phyloP scores from a whole-genome alignment of 2,888 invertebrate genomes.

The Torymus aiolomorphi region DNA sequence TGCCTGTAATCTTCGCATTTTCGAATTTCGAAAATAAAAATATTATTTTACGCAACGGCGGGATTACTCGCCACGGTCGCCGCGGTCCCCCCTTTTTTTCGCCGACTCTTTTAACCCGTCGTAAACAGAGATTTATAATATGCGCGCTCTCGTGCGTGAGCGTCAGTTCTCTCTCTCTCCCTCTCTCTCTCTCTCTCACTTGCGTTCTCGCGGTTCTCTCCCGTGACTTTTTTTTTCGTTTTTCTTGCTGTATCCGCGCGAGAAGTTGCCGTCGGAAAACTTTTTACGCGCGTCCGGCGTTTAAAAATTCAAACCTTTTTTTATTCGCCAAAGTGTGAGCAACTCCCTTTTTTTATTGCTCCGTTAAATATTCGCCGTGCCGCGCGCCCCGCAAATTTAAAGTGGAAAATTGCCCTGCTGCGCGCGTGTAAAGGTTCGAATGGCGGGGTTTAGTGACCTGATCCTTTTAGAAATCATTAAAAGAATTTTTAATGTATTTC shows the following conservation, averaged over 20 bases:
- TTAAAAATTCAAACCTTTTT: slow-evolving; percentile 38
- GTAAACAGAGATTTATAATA: slow-evolving; percentile 49
- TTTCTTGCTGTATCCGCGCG: not conserved
- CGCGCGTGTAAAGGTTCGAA: not conserved
- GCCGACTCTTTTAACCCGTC: slow-evolving; percentile 38
- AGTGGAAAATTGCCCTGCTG: slow-evolving; percentile 10
- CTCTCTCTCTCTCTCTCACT: no score
- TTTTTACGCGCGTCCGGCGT: slow-evolving; percentile 18
- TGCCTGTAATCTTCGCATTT: slow-evolving; percentile 32
- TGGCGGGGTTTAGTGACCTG: not conserved
- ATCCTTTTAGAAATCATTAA: no score
- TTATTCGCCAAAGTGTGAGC: not conserved
- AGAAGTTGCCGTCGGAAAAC: slow-evolving; percentile 22
- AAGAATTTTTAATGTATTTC: no score
- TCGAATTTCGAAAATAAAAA: slow-evolving; percentile 31
- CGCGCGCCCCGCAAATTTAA: not conserved
- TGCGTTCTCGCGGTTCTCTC: not conserved
- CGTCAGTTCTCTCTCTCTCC: not conserved
- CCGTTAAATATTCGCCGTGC: not conserved
- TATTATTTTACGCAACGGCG: slow-evolving; percentile 11
- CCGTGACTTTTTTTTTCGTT: not conserved
- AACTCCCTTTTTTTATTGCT: slow-evolving; percentile 13
- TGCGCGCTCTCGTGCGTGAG: not conserved
- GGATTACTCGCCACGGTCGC: not conserved
- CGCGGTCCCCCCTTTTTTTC: not conserved